These are phyloP conservation scores for Tetramorium bicarinatum DNA, from an alignment of 2,888 invertebrate genomes.

Conservation along the genomic window DNA sequence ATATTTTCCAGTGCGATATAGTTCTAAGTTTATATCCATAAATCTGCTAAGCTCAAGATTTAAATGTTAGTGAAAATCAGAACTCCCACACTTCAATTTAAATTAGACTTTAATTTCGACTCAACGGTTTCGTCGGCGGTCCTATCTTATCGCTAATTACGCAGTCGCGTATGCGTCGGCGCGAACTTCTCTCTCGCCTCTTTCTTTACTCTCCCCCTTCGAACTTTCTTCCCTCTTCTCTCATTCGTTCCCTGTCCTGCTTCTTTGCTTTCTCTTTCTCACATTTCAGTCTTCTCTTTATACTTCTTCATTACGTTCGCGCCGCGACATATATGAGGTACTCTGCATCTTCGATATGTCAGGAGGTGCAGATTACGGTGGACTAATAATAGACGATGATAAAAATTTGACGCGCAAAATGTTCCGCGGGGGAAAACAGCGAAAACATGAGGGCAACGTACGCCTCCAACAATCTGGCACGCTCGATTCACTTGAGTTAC, in stretches of 20 bases:
- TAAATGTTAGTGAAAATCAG: neutral
- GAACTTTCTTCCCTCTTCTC: conserved; percentile 35
- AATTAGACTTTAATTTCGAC: conserved; percentile 68
- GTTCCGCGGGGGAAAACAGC: conserved; percentile 75
- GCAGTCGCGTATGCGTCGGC: conserved; percentile 68
- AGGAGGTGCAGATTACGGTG: conserved; percentile 83
- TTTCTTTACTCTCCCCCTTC: conserved; percentile 37
- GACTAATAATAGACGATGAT: conserved; percentile 84
- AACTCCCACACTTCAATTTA: conserved; percentile 10
- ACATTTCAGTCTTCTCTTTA: conserved; percentile 39
- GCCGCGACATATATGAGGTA: conserved; percentile 63
- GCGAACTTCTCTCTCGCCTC: conserved; percentile 57
- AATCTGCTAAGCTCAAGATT: neutral
- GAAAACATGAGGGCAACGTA: conserved; percentile 82
- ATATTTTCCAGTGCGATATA: neutral
- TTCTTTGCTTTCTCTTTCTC: conserved; percentile 48
- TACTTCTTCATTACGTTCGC: conserved; percentile 39
- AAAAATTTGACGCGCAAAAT: conserved; percentile 84
- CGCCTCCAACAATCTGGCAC: conserved; percentile 62
- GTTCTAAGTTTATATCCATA: neutral
- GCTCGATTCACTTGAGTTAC: neutral
- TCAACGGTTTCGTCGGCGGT: conserved; percentile 64
- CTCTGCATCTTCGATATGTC: conserved; percentile 76
- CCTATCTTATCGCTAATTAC: conserved; percentile 77
- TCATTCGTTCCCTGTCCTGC: conserved; percentile 19